Evolutionary conservation across 2,797 vertebrate species (phyloP), one percentile per base, ranked within the genome.

Genomic region (Darevskia nairensis): DNA sequence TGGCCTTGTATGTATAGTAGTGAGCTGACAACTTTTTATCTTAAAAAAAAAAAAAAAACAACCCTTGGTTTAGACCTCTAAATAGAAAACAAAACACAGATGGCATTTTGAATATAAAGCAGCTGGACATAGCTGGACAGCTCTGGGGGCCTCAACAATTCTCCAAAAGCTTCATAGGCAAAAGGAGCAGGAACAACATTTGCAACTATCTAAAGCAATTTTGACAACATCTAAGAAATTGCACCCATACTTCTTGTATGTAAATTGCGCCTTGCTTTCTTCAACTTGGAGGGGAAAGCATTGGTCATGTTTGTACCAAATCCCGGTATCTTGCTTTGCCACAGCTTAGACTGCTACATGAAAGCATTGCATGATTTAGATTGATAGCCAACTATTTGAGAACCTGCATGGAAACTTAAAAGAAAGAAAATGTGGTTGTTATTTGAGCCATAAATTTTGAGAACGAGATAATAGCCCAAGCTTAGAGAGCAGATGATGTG

Each of bases 31-130:
- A 23, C 21, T 64, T 19, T 64, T 64, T 64, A 19, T 64, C 21
- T 64, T n/a, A 2, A 8, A 29, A 61, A 96, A 95, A 95, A 96
- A 95, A 96, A 96, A 94, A 35, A 35, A 35, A 35, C 35, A 35
- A 35, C 39, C 90, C 89, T 92, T 96, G 95, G 91, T 93, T 92
- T 91, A 94, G 95, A 91, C 90, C 81, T 94, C 94, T 94, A 95
- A 94, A 92, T 82, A 94, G 94, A 94, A 96, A 97, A 97, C 94
- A 96, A 96, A 96, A 95, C 93, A 96, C 94, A 96, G 95, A 96
- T 96, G 94, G 90, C 91, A 94, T 46, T 79, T 86, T 84, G 87
- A 94, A 95, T 93, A n/a, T 92, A 94, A 95, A 96, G 94, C 95
- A 96, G 95, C 94, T 96, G 95, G 91, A 91, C 72, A 91, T 64